phyloP scores from a whole-genome alignment of 2,888 invertebrate genomes.

The Tetrapedia diversipes region DNA sequence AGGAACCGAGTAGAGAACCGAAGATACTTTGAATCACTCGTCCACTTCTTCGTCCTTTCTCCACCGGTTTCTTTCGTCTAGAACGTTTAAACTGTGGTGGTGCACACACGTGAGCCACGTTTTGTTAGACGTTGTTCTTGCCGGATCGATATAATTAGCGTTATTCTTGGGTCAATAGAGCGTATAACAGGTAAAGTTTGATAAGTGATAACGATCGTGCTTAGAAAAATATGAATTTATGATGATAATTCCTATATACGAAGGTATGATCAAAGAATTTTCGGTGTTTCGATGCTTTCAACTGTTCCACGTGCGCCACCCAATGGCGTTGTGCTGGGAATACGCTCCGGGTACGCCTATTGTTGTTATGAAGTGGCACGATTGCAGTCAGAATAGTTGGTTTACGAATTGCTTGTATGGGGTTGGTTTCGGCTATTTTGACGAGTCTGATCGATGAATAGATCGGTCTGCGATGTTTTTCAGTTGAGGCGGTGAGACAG shows the following conservation, averaged over 20 bases:
- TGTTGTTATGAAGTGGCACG: constrained; percentile 1
- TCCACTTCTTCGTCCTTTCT: background rate
- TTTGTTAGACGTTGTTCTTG: too few species aligned
- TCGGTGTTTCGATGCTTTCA: constrained; percentile 1
- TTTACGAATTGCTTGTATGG: background rate
- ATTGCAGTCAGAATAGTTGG: background rate
- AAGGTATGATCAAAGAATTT: constrained; percentile 24
- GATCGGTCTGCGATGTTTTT: constrained; percentile 3
- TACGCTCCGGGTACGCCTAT: background rate
- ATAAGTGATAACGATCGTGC: too few species aligned
- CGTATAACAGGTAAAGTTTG: too few species aligned
- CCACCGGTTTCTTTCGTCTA: too few species aligned
- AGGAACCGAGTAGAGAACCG: background rate
- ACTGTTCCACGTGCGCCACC: background rate
- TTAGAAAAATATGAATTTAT: too few species aligned
- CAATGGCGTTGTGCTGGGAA: constrained; percentile 7
- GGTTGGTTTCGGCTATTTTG: constrained; percentile 7
- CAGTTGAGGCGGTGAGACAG: background rate
- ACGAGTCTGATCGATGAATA: background rate
- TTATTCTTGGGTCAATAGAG: too few species aligned
- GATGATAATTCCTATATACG: too few species aligned
- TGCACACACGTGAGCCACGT: too few species aligned
- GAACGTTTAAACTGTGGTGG: too few species aligned
- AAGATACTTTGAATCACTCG: background rate
- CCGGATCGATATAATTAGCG: too few species aligned